phyloP scores from a whole-genome alignment of 2,888 invertebrate genomes.

The Cephus nigrinus region DNA sequence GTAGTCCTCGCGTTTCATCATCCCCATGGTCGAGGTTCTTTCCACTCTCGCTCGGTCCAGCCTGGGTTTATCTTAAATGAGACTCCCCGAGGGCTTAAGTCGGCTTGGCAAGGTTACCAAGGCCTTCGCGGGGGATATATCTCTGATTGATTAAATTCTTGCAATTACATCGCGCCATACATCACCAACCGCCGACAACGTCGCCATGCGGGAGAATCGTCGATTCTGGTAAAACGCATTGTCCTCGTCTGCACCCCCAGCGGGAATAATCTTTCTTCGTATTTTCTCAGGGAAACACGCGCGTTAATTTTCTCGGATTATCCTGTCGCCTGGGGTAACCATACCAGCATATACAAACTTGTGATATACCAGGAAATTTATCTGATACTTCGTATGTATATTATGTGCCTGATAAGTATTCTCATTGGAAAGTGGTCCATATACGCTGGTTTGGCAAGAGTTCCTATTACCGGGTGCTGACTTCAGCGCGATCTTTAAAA shows the following conservation, averaged over 20 bases:
- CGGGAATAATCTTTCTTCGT: slow-evolving; percentile 26
- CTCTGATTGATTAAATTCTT: slow-evolving; percentile 63
- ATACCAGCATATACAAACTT: not conserved
- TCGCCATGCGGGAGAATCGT: not conserved
- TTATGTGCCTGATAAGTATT: not conserved
- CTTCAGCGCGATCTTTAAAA: slow-evolving; percentile 17
- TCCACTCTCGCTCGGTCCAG: slow-evolving; percentile 29
- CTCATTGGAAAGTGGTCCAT: not conserved
- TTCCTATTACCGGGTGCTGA: slow-evolving; percentile 7
- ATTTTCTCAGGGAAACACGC: slow-evolving; percentile 1
- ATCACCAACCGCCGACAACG: slow-evolving; percentile 37
- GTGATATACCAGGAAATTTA: not conserved
- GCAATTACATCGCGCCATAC: slow-evolving; percentile 60
- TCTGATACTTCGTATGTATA: not conserved
- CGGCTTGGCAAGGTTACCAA: slow-evolving; percentile 46
- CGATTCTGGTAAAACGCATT: not conserved
- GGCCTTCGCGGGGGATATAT: slow-evolving; percentile 40
- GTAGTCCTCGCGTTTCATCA: slow-evolving; percentile 52
- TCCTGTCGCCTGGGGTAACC: not conserved
- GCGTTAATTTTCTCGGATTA: not conserved
- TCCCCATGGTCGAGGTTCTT: slow-evolving; percentile 31
- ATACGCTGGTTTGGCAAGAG: not conserved
- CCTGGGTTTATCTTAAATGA: slow-evolving; percentile 53
- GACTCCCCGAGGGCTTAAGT: slow-evolving; percentile 52
- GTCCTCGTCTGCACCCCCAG: slow-evolving; percentile 19